Evolutionary conservation across 2,888 invertebrate species (phyloP), one percentile per base, ranked within the genome.

Genomic region (Uloborus plumipes): DNA sequence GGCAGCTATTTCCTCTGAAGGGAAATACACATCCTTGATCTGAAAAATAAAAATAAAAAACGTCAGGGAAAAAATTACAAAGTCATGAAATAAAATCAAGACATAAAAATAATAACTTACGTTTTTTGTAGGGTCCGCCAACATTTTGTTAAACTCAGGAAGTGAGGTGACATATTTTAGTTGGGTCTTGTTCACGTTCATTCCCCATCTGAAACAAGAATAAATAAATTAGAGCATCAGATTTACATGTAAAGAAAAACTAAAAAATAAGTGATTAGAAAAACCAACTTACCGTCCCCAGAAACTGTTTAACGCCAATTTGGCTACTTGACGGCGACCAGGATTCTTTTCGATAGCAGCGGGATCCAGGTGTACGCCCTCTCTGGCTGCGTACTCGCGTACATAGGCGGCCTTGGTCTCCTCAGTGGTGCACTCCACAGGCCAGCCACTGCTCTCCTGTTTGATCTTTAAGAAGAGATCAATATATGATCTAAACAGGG

Each of bases 261-360:
- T n/a, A 14, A 71, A 22, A 22, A 64, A 74, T 31, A 13, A 26
- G 4, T 26, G 2, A 26, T n/a, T n/a, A 26, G 4, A 26, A 26
- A 26, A 26, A n/a, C n/a, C n/a, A 26, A 31, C 15, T 55, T 65
- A 53, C 64, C 74, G 20, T n/a, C 20, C 71, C 64, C 74, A 65
- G 15, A 74, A 74, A n/a, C 39, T 74, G 9, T 66, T 75, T 6
- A 75, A 20, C 18, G 50, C 47, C 16, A 66, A 13, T 50, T 66
- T 67, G 9, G 67, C 18, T 2, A 67, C 67, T 26, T 59, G 22
- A 1, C 66, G 39, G 7, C 26, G 13, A 2, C 67, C 59, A 26
- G 50, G 50, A 18, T 66, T 66, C 39, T n/a, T n/a, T 9, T n/a
- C 7, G 16, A 55, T 55, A 6, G 0, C 7, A 15, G 9, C 14